phyloP scores from a whole-genome alignment of 2,888 invertebrate genomes.

The Drosophila demipolita region DNA sequence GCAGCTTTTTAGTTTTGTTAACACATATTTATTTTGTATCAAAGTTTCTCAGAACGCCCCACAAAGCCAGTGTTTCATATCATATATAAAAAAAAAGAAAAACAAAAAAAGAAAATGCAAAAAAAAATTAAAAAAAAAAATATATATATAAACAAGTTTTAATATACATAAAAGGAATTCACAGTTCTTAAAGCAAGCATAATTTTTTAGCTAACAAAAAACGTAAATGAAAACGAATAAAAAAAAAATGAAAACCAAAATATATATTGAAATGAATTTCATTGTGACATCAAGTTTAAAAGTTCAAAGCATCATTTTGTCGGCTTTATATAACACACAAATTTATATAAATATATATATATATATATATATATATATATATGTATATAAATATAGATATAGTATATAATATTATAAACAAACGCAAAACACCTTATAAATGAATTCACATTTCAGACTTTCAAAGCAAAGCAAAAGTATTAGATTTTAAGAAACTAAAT shows the following conservation, averaged over 20 bases:
- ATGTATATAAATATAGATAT: constrained; percentile 33
- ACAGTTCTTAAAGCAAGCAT: constrained; percentile 34
- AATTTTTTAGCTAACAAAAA: constrained; percentile 57
- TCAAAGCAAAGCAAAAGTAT: constrained; percentile 61
- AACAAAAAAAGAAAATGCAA: constrained; percentile 32
- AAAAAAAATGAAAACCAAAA: constrained; percentile 22
- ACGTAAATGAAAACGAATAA: constrained; percentile 39
- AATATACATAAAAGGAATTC: constrained; percentile 42
- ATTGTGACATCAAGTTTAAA: constrained; percentile 62
- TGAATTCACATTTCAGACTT: constrained; percentile 66
- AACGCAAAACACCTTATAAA: constrained; percentile 42
- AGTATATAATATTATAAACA: constrained; percentile 36
- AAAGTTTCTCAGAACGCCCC: constrained; percentile 9
- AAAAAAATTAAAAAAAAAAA: constrained; percentile 36
- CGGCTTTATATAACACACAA: constrained; percentile 60
- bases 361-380: constrained; percentile 12
- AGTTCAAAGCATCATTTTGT: constrained; percentile 74
- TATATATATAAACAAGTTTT: constrained; percentile 34
- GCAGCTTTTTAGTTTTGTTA: constrained; percentile 1
- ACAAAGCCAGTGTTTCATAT: constrained; percentile 63
- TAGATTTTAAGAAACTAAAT: constrained; percentile 44
- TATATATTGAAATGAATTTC: constrained; percentile 46
- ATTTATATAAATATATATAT: constrained; percentile 27
- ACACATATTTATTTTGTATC: neutral
- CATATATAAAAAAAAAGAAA: constrained; percentile 45